Conservation (phyloP, 2,888 invertebrate genomes). For the Agrilus biguttatus region DNA sequence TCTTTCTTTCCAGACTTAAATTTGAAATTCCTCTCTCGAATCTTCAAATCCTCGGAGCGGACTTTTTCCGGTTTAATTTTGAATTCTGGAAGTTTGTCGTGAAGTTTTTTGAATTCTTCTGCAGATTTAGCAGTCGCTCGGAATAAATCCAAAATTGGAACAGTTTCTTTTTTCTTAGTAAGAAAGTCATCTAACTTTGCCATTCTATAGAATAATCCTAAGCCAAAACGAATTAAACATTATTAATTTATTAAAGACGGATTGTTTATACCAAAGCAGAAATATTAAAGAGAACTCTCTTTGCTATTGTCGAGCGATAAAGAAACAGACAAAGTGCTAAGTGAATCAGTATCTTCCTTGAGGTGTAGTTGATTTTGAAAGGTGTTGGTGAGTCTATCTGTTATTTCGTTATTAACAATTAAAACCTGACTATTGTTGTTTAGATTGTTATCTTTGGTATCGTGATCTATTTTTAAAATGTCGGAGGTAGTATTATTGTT, state of each 20-base stretch:
- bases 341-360: not conserved
- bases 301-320: too few species aligned
- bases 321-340: not conserved
- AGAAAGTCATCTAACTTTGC: constrained; percentile 72
- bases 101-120: constrained; percentile 68
- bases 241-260: constrained; percentile 1
- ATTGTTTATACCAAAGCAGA: not conserved
- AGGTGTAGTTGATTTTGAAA: not conserved
- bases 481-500: constrained; percentile 3
- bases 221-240: constrained; percentile 5
- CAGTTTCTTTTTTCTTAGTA: constrained; percentile 71
- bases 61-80: constrained; percentile 80
- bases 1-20: constrained; percentile 64
- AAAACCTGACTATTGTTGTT: too few species aligned
- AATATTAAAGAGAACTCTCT: too few species aligned
- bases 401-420: too few species aligned
- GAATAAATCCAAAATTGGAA: constrained; percentile 72
- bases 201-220: constrained; percentile 22
- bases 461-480: constrained; percentile 16
- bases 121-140: constrained; percentile 60
- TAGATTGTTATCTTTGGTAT: constrained; percentile 8
- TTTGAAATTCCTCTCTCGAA: constrained; percentile 58
- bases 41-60: constrained; percentile 59
- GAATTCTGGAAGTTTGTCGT: constrained; percentile 81
- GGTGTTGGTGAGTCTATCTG: not conserved